These are phyloP conservation scores for Noctua fimbriata DNA, from an alignment of 2,888 invertebrate species.

Conservation along the genomic window DNA sequence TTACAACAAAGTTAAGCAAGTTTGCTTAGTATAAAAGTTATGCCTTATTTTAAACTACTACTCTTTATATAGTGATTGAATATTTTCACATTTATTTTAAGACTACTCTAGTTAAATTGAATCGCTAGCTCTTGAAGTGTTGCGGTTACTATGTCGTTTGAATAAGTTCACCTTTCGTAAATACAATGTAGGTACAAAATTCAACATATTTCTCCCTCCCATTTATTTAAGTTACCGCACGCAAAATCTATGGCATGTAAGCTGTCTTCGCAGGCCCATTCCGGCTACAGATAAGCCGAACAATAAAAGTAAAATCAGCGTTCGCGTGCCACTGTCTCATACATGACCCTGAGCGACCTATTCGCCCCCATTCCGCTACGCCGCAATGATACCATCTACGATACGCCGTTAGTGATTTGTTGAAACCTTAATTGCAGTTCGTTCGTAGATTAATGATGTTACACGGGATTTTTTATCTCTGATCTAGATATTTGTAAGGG, in stretches of 20 bases:
- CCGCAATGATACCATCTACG: conserved; percentile 77
- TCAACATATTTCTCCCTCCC: background rate
- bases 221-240: conserved; percentile 44
- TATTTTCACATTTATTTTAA: conserved; percentile 8
- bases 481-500: conserved; percentile 69
- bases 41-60: background rate
- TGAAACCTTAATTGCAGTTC: conserved; percentile 85
- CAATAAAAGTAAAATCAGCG: conserved; percentile 68
- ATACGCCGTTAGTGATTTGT: conserved; percentile 84
- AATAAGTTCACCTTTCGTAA: background rate
- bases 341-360: conserved; percentile 75
- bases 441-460: conserved; percentile 83
- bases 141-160: background rate
- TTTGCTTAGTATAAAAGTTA: background rate
- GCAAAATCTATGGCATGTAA: conserved; percentile 52
- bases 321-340: conserved; percentile 76
- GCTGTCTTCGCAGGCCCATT: conserved; percentile 55
- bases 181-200: conserved; percentile 3
- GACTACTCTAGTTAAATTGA: background rate
- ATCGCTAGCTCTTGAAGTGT: background rate
- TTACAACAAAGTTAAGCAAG: background rate
- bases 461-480: conserved; percentile 78
- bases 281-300: conserved; percentile 52
- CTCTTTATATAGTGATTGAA: background rate
- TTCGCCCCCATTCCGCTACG: conserved; percentile 69